These are phyloP conservation scores for Pseudomyrmex flavicornis DNA, from an alignment of 1,140 invertebrate species.

Conservation along the genomic window DNA sequence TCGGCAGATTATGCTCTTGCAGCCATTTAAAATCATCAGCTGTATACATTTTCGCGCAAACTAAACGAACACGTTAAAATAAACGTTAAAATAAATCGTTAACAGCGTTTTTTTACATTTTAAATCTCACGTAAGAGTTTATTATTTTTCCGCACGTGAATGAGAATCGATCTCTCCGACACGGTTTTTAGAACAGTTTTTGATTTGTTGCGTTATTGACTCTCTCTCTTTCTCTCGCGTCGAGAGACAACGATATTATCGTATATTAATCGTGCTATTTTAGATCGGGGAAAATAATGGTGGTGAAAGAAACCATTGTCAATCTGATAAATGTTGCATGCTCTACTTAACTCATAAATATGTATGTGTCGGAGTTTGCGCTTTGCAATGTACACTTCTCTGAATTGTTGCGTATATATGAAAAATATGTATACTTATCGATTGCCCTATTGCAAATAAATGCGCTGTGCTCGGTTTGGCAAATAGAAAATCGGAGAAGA, in stretches of 20 bases:
- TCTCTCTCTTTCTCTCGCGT: background rate
- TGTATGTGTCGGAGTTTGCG: background rate
- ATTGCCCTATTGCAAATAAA: conserved; percentile 26
- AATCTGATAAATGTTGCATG: conserved; percentile 57
- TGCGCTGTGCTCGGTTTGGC: background rate
- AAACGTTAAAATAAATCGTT: background rate
- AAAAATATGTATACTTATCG: conserved; percentile 27
- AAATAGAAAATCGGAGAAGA: background rate
- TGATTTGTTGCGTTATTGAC: background rate
- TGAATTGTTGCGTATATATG: conserved; percentile 26
- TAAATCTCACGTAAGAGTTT: too few relatives aligned
- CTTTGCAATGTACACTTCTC: conserved; percentile 13
- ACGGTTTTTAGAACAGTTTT: too few relatives aligned
- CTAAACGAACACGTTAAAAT: background rate
- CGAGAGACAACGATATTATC: too few relatives aligned
- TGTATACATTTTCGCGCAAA: background rate
- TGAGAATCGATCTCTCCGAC: too few relatives aligned
- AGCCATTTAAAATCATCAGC: background rate
- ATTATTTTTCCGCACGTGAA: too few relatives aligned
- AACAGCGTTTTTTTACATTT: too few relatives aligned
- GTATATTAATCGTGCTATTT: background rate
- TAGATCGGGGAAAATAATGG: conserved; percentile 27
- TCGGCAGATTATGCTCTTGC: conserved; percentile 6
- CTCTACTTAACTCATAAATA: conserved; percentile 34
- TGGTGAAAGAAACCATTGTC: conserved; percentile 44